Conservation (phyloP, 2,797 vertebrate genomes). For the Euthynnus affinis region DNA sequence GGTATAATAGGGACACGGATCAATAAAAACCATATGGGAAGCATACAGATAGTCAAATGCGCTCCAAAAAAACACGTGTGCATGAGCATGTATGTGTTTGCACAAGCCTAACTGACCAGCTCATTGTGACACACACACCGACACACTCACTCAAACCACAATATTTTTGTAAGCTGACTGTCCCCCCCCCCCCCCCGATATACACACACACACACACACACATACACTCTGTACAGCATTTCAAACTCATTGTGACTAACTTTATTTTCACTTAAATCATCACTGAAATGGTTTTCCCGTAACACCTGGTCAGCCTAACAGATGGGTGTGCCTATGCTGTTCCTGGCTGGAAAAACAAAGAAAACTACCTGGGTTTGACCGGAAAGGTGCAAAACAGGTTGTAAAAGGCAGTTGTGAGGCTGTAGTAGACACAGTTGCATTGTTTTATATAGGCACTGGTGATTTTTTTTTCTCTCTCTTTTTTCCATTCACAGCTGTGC, state of each 20-base stretch:
- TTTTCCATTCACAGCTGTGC: constrained; percentile 56
- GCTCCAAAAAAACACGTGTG: constrained; percentile 29
- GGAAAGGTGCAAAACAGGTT: constrained; percentile 40
- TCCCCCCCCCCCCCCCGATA: constrained; percentile 4
- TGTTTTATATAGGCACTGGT: constrained; percentile 43
- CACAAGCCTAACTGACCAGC: constrained; percentile 19
- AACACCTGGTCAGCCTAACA: constrained; percentile 55
- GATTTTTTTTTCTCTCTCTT: not conserved
- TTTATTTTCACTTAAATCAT: constrained; percentile 46
- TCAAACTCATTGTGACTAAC: constrained; percentile 54
- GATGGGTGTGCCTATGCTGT: constrained; percentile 45
- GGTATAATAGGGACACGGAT: constrained; percentile 72
- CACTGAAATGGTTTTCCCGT: constrained; percentile 51
- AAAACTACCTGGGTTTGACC: constrained; percentile 32
- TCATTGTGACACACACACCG: constrained; percentile 65
- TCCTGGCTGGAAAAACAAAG: constrained; percentile 41
- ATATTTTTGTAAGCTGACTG: constrained; percentile 48
- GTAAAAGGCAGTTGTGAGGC: constrained; percentile 30
- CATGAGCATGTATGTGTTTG: constrained; percentile 6
- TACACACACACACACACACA: not conserved
- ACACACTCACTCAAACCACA: constrained; percentile 57
- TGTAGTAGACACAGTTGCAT: constrained; percentile 5
- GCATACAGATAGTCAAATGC: constrained; percentile 64
- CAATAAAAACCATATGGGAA: constrained; percentile 84
- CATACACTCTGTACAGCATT: constrained; percentile 2